phyloP scores from a whole-genome alignment of 2,888 invertebrate genomes.

The Sceliomorpha sp. region DNA sequence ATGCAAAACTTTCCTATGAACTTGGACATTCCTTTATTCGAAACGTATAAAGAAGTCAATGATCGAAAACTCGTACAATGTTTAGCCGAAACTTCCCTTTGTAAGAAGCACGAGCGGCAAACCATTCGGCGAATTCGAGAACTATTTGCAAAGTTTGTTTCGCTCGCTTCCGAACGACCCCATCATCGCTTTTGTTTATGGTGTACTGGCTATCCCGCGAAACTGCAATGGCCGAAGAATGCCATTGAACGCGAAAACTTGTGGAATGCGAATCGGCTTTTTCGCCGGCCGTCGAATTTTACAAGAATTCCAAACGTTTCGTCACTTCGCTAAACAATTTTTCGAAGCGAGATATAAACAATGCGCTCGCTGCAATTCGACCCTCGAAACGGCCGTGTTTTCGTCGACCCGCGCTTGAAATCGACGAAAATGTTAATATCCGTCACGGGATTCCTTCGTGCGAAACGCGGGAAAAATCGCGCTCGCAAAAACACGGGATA shows the following conservation, averaged over 20 bases:
- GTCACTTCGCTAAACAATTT: slow-evolving; percentile 25
- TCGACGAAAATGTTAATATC: too few relatives aligned
- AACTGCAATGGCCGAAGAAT: slow-evolving; percentile 12
- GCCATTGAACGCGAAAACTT: slow-evolving; percentile 15
- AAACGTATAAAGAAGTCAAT: background rate
- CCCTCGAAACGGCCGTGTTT: too few relatives aligned
- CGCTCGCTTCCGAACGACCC: background rate
- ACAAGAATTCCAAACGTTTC: slow-evolving; percentile 23
- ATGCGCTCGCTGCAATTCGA: slow-evolving; percentile 11
- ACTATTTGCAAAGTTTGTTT: slow-evolving; percentile 5
- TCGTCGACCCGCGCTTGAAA: too few relatives aligned
- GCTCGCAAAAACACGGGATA: background rate
- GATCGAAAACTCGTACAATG: too few relatives aligned
- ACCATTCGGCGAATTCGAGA: background rate
- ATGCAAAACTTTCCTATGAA: too few relatives aligned
- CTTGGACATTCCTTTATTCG: too few relatives aligned
- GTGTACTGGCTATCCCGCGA: background rate
- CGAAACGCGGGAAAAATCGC: too few relatives aligned
- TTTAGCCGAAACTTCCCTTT: too few relatives aligned
- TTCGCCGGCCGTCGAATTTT: slow-evolving; percentile 15
- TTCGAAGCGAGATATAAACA: slow-evolving; percentile 36
- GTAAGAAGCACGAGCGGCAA: background rate
- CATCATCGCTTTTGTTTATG: slow-evolving; percentile 14
- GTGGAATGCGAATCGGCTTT: slow-evolving; percentile 25
- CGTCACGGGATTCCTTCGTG: too few relatives aligned